These are phyloP conservation scores for Apaloderma vittatum DNA, from an alignment of 2,113 vertebrate species.

Conservation along the genomic window DNA sequence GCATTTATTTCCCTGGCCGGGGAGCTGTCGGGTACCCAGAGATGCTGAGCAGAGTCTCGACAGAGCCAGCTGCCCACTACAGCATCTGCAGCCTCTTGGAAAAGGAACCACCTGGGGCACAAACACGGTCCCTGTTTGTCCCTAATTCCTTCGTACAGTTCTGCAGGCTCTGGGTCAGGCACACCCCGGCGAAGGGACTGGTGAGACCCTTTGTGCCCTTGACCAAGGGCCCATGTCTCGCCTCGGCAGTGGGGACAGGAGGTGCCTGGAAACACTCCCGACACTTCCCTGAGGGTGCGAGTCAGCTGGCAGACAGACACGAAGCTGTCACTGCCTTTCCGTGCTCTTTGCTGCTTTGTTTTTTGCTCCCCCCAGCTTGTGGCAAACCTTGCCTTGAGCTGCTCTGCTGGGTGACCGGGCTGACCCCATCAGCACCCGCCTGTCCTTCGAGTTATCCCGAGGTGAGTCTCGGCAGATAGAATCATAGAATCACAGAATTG, in stretches of 20 bases:
- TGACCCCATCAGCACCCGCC: too few relatives aligned
- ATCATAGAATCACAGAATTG: too few relatives aligned
- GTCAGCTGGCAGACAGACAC: neutral
- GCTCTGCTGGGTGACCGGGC: neutral
- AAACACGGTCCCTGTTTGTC: fast-evolving
- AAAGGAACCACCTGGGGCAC: neutral
- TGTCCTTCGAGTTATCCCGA: neutral
- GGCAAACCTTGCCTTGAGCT: neutral
- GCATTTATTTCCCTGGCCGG: too few relatives aligned
- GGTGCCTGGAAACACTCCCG: too few relatives aligned
- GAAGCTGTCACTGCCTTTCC: neutral
- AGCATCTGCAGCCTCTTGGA: neutral
- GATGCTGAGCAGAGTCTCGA: neutral
- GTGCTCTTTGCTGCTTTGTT: neutral
- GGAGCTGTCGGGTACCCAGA: neutral
- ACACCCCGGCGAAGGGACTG: fast-evolving
- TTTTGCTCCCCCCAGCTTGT: neutral
- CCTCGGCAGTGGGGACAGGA: too few relatives aligned
- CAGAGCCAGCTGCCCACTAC: neutral
- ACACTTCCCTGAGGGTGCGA: too few relatives aligned
- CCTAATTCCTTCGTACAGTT: conserved; percentile 25
- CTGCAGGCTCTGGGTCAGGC: conserved; percentile 13
- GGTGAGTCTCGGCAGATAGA: too few relatives aligned
- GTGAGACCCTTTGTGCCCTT: neutral
- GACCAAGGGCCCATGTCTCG: fast-evolving